Conservation (phyloP, 1,140 invertebrate genomes). For the Temnothorax nylanderi region DNA sequence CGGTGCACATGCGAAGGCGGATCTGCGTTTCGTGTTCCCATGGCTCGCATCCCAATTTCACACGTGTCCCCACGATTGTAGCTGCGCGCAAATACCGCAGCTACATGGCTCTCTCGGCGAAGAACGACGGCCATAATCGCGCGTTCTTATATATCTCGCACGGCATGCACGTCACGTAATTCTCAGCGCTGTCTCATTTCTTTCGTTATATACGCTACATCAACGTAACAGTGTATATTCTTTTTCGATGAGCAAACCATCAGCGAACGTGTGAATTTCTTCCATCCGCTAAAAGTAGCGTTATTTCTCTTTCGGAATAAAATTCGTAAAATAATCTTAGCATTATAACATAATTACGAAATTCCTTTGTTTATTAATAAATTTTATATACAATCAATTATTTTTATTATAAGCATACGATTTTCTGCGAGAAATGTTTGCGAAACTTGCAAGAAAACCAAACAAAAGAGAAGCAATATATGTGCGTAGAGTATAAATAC, state of each 20-base stretch:
- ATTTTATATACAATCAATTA: not conserved
- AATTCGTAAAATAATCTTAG: not conserved
- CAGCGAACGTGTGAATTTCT: not conserved
- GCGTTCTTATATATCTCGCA: conserved; percentile 27
- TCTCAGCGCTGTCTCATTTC: conserved; percentile 39
- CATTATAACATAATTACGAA: too few relatives aligned
- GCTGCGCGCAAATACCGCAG: not conserved
- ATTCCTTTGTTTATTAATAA: not conserved
- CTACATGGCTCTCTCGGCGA: not conserved
- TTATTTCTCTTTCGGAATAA: not conserved
- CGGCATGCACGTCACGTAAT: conserved; percentile 36
- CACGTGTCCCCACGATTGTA: conserved; percentile 59
- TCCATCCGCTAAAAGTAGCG: not conserved
- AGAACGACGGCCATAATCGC: conserved; percentile 35
- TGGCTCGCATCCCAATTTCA: conserved; percentile 67
- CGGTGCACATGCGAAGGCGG: conserved; percentile 69
- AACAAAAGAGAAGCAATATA: not conserved
- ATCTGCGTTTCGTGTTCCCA: conserved; percentile 73
- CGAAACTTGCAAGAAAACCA: not conserved
- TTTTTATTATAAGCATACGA: not conserved
- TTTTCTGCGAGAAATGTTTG: not conserved
- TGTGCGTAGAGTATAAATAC: conserved; percentile 9
- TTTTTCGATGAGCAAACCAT: conserved; percentile 26
- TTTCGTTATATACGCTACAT: conserved; percentile 30
- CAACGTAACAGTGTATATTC: conserved; percentile 25